phyloP scores from a whole-genome alignment of 2,888 invertebrate species.

The Didymodactylos carnosus region DNA sequence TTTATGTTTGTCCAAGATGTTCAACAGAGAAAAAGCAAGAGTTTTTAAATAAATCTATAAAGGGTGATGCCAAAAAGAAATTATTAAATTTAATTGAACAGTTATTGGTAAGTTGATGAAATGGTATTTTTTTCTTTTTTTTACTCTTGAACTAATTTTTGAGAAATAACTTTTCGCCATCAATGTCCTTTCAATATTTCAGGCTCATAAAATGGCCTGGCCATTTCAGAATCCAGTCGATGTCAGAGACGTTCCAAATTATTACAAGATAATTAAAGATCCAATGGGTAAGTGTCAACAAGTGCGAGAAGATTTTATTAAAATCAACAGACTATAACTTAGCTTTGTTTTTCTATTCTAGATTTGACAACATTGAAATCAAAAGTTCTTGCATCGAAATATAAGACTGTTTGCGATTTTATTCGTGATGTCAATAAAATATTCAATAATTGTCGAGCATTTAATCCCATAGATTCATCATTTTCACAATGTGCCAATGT shows the following conservation, averaged over 20 bases:
- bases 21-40: constrained; percentile 57
- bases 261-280: constrained; percentile 50
- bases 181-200: constrained; percentile 44
- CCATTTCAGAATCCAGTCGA: constrained; percentile 95
- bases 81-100: neutral
- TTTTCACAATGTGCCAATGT: constrained; percentile 89
- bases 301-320: too few relatives aligned
- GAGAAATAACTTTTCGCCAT: neutral
- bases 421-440: constrained; percentile 93
- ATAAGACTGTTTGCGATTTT: constrained; percentile 73
- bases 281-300: constrained; percentile 38
- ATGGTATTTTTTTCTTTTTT: too few relatives aligned
- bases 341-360: constrained; percentile 35
- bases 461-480: constrained; percentile 80
- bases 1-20: constrained; percentile 87
- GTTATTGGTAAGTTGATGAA: neutral
- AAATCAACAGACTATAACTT: neutral
- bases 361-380: constrained; percentile 75
- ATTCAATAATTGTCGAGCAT: constrained; percentile 93
- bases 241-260: constrained; percentile 84
- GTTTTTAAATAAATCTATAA: constrained; percentile 64
- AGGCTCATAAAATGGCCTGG: constrained; percentile 97
- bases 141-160: neutral
- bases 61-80: neutral
- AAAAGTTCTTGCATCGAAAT: constrained; percentile 54